These are phyloP conservation scores for Theonella swinhoei DNA, from an alignment of 37 sponge, comb jelly and placozoan genomes.

Conservation along the genomic window DNA sequence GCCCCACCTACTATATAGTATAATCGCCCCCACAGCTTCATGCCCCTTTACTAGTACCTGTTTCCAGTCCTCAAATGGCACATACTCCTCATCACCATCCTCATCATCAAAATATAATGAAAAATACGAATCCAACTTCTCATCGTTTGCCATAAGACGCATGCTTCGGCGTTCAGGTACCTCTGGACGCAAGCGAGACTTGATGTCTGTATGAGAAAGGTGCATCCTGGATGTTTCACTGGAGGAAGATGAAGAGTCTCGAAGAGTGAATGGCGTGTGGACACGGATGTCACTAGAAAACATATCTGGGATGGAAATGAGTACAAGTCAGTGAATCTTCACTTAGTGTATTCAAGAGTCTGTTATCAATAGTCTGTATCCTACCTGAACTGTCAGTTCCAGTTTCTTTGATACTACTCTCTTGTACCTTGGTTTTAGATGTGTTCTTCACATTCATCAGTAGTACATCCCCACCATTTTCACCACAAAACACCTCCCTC, in stretches of 20 bases:
- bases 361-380: no score
- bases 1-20: not conserved
- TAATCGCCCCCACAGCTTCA: not conserved
- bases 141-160: constrained; percentile 29
- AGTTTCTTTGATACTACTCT: no score
- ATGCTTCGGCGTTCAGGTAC: constrained; percentile 63
- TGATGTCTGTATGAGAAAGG: not conserved
- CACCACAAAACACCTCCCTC: no score
- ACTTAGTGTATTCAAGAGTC: no score
- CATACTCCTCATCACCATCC: constrained; percentile 23
- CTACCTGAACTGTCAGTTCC: no score
- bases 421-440: no score
- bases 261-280: not conserved
- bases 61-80: constrained; percentile 19
- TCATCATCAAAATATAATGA: not conserved
- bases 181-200: constrained; percentile 41
- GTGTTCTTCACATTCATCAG: no score
- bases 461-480: no score
- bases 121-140: not conserved
- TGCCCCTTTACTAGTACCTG: no score
- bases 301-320: no score
- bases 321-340: no score
- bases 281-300: not conserved
- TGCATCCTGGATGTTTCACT: not conserved
- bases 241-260: not conserved